Evolutionary conservation across 2,888 invertebrate species (phyloP).

Genomic region (Stenchaetothrips biformis): DNA sequence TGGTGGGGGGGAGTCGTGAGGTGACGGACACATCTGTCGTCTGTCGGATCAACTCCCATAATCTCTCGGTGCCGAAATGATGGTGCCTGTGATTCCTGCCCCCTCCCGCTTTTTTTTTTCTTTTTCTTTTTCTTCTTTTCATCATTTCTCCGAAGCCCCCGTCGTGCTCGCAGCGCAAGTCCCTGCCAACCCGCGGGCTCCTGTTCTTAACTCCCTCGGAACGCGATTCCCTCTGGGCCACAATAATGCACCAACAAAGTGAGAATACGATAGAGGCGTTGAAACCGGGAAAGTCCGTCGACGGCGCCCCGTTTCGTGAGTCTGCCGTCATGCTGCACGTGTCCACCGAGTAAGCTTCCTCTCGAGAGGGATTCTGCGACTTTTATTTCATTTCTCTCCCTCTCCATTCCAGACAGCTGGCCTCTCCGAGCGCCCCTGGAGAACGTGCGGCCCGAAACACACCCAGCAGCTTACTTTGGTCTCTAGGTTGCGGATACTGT

Average conservation of each 20-base stretch:
- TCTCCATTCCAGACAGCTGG: neutral
- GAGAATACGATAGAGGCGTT: too few relatives aligned
- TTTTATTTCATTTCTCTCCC: neutral
- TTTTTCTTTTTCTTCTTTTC: neutral
- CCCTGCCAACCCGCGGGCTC: too few relatives aligned
- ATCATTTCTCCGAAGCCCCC: neutral
- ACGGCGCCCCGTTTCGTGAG: too few relatives aligned
- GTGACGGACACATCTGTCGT: neutral
- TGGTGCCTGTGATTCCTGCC: neutral
- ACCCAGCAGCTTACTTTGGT: neutral
- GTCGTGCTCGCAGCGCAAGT: too few relatives aligned
- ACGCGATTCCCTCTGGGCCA: too few relatives aligned
- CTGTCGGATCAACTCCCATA: constrained; percentile 4
- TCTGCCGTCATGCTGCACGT: too few relatives aligned
- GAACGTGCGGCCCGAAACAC: neutral
- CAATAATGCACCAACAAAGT: too few relatives aligned
- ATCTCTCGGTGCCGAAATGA: neutral
- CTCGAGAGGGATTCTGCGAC: neutral
- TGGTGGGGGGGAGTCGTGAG: neutral
- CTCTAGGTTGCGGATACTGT: neutral
- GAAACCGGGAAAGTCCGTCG: too few relatives aligned
- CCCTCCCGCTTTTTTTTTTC: neutral
- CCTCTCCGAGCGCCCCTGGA: neutral
- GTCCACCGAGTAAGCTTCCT: too few relatives aligned
- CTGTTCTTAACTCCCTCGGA: too few relatives aligned